Percentiles rank a stretch among this genome's conserved stretches.
These are phyloP conservation scores for Polyommatus iphigenia DNA, from an alignment of 2,888 invertebrate genomes.

Conservation along the genomic window DNA sequence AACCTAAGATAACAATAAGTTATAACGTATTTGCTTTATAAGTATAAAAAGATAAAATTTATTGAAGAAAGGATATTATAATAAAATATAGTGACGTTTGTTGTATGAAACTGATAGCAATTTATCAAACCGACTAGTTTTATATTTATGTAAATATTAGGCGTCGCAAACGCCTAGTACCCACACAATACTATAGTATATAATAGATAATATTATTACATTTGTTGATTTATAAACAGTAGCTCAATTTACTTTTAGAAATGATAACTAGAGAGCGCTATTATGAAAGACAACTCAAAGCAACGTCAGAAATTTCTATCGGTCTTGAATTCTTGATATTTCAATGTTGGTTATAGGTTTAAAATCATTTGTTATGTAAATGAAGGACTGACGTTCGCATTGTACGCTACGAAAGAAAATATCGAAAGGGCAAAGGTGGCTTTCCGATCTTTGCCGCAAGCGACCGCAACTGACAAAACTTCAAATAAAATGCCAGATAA, in stretches of 20 bases:
- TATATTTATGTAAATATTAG: constrained; percentile 1
- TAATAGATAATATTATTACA: neutral
- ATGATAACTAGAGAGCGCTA: neutral
- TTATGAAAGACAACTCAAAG: neutral
- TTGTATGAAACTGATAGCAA: neutral
- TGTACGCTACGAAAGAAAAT: neutral
- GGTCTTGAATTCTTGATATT: neutral
- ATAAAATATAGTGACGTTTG: neutral
- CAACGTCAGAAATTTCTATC: neutral
- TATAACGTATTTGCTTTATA: neutral
- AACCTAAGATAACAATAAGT: neutral
- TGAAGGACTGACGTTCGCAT: neutral
- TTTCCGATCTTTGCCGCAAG: no score
- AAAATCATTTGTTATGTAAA: neutral
- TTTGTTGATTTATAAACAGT: neutral
- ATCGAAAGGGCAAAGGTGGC: no score
- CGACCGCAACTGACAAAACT: no score
- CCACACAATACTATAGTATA: neutral
- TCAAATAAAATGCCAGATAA: no score
- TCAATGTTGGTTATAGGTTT: neutral
- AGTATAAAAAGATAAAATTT: neutral
- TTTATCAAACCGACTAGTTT: neutral
- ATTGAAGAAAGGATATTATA: neutral
- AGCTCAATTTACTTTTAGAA: constrained; percentile 5
- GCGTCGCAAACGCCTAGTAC: neutral